Percentiles rank a stretch among this genome's conserved stretches.
phyloP scores from a whole-genome alignment of 2,113 vertebrate species.

The Tursiops truncatus region DNA sequence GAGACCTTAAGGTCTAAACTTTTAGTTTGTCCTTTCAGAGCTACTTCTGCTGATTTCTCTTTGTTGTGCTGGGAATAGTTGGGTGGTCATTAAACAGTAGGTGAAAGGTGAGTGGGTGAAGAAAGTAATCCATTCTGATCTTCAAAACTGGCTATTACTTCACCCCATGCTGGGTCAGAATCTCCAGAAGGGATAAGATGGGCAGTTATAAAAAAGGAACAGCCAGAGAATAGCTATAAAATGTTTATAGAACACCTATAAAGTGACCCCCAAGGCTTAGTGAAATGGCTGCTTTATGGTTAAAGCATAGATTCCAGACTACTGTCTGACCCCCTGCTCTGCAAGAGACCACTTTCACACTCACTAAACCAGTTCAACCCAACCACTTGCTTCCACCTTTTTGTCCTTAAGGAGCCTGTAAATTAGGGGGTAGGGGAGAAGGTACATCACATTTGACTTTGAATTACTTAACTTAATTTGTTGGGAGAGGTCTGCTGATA shows the following conservation, averaged over 20 bases:
- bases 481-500: background rate
- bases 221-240: background rate
- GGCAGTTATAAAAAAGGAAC: background rate
- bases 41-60: background rate
- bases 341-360: slow-evolving; percentile 1
- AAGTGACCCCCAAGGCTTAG: slow-evolving; percentile 1
- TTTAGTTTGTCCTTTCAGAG: background rate
- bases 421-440: background rate
- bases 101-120: background rate
- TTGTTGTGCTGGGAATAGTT: background rate
- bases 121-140: background rate
- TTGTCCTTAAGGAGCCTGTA: background rate
- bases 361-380: background rate
- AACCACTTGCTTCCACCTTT: background rate
- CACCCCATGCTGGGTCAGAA: background rate
- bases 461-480: background rate
- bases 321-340: background rate
- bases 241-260: slow-evolving; percentile 51
- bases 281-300: slow-evolving; percentile 19
- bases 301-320: slow-evolving; percentile 41
- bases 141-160: background rate
- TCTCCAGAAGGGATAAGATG: background rate
- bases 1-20: background rate
- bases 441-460: background rate
- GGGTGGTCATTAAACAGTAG: background rate